Evolutionary conservation across 2,113 vertebrate species (phyloP).

Genomic region (Sapajus apella): DNA sequence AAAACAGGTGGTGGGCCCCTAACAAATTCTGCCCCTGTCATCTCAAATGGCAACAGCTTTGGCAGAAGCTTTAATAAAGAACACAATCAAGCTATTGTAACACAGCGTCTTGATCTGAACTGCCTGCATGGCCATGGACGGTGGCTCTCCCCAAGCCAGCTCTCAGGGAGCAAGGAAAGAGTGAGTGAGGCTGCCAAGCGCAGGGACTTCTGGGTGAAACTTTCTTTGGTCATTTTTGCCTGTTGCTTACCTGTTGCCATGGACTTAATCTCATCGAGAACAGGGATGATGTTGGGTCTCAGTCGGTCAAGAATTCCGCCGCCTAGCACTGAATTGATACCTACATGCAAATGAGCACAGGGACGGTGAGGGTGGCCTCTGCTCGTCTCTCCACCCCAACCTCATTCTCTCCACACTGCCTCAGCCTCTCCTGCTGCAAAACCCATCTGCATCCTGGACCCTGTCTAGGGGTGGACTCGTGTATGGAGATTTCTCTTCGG

Average conservation of each 20-base stretch:
- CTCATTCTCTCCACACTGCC: accelerated
- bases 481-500: background rate
- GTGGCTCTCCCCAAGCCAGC: accelerated
- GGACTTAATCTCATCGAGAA: slow-evolving; percentile 87
- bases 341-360: slow-evolving; percentile 78
- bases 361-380: background rate
- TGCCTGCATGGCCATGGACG: too few species aligned
- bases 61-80: background rate
- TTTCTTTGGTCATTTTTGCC: accelerated
- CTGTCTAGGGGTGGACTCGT: too few species aligned
- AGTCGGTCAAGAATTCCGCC: slow-evolving; percentile 87
- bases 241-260: slow-evolving; percentile 90
- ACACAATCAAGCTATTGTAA: background rate
- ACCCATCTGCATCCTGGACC: background rate
- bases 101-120: background rate
- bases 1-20: background rate
- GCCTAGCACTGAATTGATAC: slow-evolving; percentile 90
- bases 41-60: background rate
- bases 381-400: background rate
- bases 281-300: slow-evolving; percentile 88
- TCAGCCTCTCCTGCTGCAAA: background rate
- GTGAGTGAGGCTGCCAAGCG: accelerated
- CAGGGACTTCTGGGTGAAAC: too few species aligned
- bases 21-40: background rate
- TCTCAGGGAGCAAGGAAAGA: background rate